Base-by-base conservation (phyloP, 1,140 invertebrate species). In the Ostrea edulis region DNA sequence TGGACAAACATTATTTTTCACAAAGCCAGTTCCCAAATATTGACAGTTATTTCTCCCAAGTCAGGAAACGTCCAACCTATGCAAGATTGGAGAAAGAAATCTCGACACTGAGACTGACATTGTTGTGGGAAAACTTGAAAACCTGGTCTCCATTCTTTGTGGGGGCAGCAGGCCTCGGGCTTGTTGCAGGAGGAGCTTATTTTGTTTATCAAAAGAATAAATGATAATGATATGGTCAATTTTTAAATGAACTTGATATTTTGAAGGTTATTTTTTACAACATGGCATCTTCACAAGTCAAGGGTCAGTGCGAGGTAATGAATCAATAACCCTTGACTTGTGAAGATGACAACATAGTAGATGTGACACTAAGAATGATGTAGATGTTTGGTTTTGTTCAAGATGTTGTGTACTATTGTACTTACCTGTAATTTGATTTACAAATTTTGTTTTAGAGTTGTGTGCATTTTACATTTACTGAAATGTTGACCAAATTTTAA, bases 1-100 rank as follows among this genome's bases (percentile, higher is more conserved):
- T 97, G 83, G 96, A 97, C 92, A 95, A 95, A 87, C 95, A 96
- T 88, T 97, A 96, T 93, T 97, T 97, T 96, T 93, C 90, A 1
- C 35, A 95, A 22, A 94, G 96, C 8, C 96, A 96, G 92, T 94
- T 96, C 62, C 97, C 97, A 8, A 91, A 96, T 87, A 94, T 97
- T 71, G 96, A 96, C 91, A 95, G 95, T 51, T 97, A 97, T 93
- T 97, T 96, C 91, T 92, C 96, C 14, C 95, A 96, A 88, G 96
- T 97, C 7, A 96, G 96, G 90, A 94, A 96, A 91, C 94, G 96
- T 35, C 95, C 96, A 14, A 96, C 97, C 0, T 97, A 92, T 85
- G 96, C 96, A 90, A 68, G 62, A 54, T 86, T 93, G 54, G 88
- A 89, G 65, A 87, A 90, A 52, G 92, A 93, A 83, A 89, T 92